These are phyloP conservation scores for Neoniphon sammara DNA, from an alignment of 2,797 vertebrate species.

Conservation along the genomic window DNA sequence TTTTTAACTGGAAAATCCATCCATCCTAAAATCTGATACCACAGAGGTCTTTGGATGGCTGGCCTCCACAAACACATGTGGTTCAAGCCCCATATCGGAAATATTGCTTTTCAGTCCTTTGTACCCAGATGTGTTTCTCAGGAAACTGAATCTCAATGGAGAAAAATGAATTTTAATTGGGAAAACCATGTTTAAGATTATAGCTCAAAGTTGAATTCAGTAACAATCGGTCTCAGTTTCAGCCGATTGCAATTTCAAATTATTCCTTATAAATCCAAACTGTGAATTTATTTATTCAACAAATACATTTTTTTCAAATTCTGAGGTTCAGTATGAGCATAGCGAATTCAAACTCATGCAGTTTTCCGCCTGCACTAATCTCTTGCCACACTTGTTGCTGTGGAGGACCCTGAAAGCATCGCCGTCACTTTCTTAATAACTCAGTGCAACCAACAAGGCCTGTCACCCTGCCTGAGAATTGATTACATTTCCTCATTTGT, in stretches of 20 bases:
- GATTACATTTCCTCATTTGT: not conserved
- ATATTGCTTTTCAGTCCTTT: not conserved
- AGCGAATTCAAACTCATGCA: not conserved
- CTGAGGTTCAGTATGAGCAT: not conserved
- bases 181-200: too few relatives aligned
- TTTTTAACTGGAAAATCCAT: not conserved
- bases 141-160: not conserved
- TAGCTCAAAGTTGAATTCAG: too few relatives aligned
- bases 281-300: too few relatives aligned
- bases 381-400: not conserved
- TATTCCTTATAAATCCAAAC: not conserved
- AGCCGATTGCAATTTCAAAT: too few relatives aligned
- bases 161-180: not conserved
- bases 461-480: not conserved
- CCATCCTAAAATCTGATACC: not conserved
- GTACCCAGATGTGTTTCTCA: too few relatives aligned
- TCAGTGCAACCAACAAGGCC: not conserved
- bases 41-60: not conserved
- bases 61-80: not conserved
- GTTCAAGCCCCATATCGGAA: not conserved
- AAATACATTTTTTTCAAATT: too few relatives aligned
- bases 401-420: not conserved
- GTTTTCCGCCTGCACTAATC: not conserved
- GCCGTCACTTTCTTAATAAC: not conserved
- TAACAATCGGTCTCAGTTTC: too few relatives aligned